phyloP scores from a whole-genome alignment of 30 jellyfish, hydroid and myxozoan genomes.

The Cassiopea xamachana region DNA sequence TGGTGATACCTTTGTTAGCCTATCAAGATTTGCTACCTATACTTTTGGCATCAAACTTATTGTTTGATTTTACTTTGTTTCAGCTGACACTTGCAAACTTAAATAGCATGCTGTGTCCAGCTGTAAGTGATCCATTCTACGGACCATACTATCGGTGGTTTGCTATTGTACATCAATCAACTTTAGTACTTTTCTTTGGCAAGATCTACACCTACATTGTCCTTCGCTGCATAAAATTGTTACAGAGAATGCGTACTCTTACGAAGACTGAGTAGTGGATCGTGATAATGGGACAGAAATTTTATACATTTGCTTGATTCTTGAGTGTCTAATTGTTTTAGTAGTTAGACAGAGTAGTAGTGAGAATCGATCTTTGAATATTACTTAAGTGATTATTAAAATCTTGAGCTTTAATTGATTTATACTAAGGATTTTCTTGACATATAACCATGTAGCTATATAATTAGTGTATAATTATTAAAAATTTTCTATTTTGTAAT shows the following conservation, averaged over 20 bases:
- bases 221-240: constrained; percentile 23
- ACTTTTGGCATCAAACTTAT: neutral
- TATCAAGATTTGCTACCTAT: neutral
- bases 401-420: too few relatives aligned
- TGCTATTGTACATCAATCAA: constrained; percentile 95
- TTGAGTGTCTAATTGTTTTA: neutral
- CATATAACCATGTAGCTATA: too few relatives aligned
- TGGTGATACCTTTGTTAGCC: too few relatives aligned
- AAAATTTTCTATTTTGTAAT: too few relatives aligned
- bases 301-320: neutral
- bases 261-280: neutral
- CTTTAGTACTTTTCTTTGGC: constrained; percentile 84
- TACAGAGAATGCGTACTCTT: neutral
- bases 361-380: too few relatives aligned
- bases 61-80: neutral
- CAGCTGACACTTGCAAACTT: constrained; percentile 91
- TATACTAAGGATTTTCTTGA: too few relatives aligned
- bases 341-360: too few relatives aligned
- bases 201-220: constrained; percentile 82
- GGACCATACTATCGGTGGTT: constrained; percentile 98
- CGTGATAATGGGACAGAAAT: neutral
- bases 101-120: constrained; percentile 97
- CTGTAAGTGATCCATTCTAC: constrained; percentile 92
- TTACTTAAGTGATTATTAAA: too few relatives aligned
- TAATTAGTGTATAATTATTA: too few relatives aligned